Conservation (phyloP, 2,888 invertebrate species). For the Euproctis similis region DNA sequence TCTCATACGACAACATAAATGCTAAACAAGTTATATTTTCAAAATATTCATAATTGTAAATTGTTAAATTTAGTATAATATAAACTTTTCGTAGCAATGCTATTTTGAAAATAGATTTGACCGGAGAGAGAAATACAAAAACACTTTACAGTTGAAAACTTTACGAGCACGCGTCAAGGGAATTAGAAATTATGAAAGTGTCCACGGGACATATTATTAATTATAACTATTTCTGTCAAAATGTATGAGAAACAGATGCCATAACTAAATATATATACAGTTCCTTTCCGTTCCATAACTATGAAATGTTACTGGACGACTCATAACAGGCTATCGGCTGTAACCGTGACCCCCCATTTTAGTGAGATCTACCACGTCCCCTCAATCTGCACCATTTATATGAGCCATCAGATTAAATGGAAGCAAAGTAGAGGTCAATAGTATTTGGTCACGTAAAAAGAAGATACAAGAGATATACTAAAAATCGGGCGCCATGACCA, state of each 20-base stretch:
- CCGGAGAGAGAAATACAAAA: slow-evolving; percentile 22
- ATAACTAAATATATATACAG: slow-evolving; percentile 72
- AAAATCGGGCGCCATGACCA: slow-evolving; percentile 69
- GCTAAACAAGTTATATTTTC: too few relatives aligned
- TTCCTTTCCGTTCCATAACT: slow-evolving; percentile 72
- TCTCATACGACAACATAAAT: too few relatives aligned
- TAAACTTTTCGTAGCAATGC: too few relatives aligned
- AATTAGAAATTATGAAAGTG: slow-evolving; percentile 55
- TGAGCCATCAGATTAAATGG: slow-evolving; percentile 31
- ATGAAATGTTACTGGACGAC: slow-evolving; percentile 64
- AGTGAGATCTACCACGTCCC: slow-evolving; percentile 38
- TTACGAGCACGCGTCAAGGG: slow-evolving; percentile 43
- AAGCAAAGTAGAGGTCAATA: slow-evolving; percentile 45
- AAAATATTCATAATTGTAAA: too few relatives aligned
- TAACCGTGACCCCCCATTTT: slow-evolving; percentile 48
- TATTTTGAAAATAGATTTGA: too few relatives aligned
- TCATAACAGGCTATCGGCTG: slow-evolving; percentile 66
- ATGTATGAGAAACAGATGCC: slow-evolving; percentile 64
- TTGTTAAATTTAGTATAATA: too few relatives aligned
- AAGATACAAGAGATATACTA: slow-evolving; percentile 67
- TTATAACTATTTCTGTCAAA: slow-evolving; percentile 67
- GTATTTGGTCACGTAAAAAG: slow-evolving; percentile 49
- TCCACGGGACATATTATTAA: slow-evolving; percentile 62
- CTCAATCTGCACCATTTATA: slow-evolving; percentile 29
- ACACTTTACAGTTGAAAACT: slow-evolving; percentile 33